Percentiles rank a stretch among this genome's conserved stretches.
Evolutionary conservation across 1,140 invertebrate genomes (phyloP).

Genomic region (Charaxes varanes): DNA sequence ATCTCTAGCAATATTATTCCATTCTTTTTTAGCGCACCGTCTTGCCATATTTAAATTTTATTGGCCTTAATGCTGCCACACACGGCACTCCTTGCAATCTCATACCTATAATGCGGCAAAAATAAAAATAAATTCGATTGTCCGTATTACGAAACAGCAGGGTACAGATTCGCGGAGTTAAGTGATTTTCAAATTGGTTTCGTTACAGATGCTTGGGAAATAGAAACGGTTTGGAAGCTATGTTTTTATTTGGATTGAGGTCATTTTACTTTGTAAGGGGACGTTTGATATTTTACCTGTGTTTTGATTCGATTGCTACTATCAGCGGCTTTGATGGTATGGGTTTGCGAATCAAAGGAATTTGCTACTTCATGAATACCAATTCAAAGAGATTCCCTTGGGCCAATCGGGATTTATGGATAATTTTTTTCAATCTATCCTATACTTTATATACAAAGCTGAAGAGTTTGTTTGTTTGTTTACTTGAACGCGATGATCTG

Average conservation of each 20-base stretch:
- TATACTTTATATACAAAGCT: too few relatives aligned
- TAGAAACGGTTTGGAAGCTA: slow-evolving; percentile 64
- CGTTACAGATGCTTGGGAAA: slow-evolving; percentile 54
- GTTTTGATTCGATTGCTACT: slow-evolving; percentile 43
- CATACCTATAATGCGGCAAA: slow-evolving; percentile 47
- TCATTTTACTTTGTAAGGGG: slow-evolving; percentile 41
- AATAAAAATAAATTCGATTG: not conserved
- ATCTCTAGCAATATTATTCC: slow-evolving; percentile 53
- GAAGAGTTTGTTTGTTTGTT: too few relatives aligned
- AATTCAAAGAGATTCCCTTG: not conserved
- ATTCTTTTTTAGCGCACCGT: slow-evolving; percentile 56
- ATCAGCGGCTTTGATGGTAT: slow-evolving; percentile 18
- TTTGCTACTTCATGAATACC: slow-evolving; percentile 4
- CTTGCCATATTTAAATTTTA: slow-evolving; percentile 72
- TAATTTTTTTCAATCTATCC: too few relatives aligned
- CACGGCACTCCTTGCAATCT: slow-evolving; percentile 60
- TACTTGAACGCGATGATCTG: too few relatives aligned
- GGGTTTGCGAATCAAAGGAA: slow-evolving; percentile 14
- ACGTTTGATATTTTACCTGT: slow-evolving; percentile 58
- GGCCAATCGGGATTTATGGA: too few relatives aligned
- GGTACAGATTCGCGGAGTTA: slow-evolving; percentile 12
- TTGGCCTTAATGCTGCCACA: slow-evolving; percentile 69
- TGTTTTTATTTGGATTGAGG: slow-evolving; percentile 70
- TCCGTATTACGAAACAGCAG: slow-evolving; percentile 18
- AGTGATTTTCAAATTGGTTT: slow-evolving; percentile 21